Percentiles rank a stretch among this genome's conserved stretches.
Evolutionary conservation across 2,888 invertebrate genomes (phyloP).

Genomic region (Tupiocoris notatus): DNA sequence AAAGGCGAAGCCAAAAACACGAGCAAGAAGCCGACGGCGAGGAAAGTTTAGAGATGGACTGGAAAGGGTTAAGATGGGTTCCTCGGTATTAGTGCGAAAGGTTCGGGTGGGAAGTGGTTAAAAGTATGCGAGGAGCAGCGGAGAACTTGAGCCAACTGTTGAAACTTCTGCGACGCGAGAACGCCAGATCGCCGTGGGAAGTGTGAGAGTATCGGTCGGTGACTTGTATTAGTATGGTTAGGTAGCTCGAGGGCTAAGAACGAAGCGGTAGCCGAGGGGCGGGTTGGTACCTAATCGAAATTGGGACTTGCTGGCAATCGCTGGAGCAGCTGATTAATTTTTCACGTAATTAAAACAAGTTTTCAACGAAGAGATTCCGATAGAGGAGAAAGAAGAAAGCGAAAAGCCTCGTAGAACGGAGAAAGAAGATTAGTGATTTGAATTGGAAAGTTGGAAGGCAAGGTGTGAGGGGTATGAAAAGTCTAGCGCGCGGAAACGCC

Average conservation of each 20-base stretch:
- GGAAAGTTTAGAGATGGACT: background rate
- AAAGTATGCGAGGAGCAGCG: conserved; percentile 31
- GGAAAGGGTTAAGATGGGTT: background rate
- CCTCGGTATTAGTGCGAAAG: background rate
- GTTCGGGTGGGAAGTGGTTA: background rate
- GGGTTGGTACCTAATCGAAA: conserved; percentile 11
- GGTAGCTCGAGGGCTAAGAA: background rate
- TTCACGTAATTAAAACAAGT: conserved; percentile 41
- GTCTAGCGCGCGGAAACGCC: background rate
- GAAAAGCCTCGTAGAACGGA: background rate
- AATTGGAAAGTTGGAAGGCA: background rate
- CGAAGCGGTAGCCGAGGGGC: background rate
- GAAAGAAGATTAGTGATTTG: background rate
- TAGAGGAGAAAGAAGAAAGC: background rate
- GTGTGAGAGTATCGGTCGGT: background rate
- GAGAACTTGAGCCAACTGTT: conserved; percentile 39
- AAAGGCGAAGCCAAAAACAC: background rate
- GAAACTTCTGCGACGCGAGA: conserved; percentile 11
- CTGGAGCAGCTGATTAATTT: conserved; percentile 38
- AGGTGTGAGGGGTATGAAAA: background rate
- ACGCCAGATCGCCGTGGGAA: background rate
- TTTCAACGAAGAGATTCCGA: conserved; percentile 4
- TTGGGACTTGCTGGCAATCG: conserved; percentile 38
- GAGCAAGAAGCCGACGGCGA: background rate
- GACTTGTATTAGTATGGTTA: background rate